These are phyloP conservation scores for Spodoptera picta DNA, from an alignment of 2,888 invertebrate species.

Conservation along the genomic window DNA sequence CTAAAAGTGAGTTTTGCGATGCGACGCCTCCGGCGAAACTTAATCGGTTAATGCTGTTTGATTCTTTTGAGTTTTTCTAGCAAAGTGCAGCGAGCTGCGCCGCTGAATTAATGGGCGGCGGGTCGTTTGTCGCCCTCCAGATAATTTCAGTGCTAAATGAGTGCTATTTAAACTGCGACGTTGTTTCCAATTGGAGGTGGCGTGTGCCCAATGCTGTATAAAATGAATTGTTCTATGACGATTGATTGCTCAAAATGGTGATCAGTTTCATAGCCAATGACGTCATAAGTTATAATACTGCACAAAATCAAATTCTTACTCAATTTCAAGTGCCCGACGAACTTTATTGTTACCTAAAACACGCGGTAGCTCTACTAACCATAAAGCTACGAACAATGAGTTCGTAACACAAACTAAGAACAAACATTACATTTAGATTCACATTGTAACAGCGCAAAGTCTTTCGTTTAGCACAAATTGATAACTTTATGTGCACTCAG, in stretches of 20 bases:
- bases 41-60: constrained; percentile 76
- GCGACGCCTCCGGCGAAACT: constrained; percentile 65
- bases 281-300: too few relatives aligned
- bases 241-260: constrained; percentile 36
- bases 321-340: not conserved
- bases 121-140: constrained; percentile 68
- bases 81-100: constrained; percentile 63
- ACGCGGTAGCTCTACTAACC: not conserved
- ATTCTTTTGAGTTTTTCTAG: constrained; percentile 70
- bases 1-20: constrained; percentile 79
- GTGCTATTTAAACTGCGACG: constrained; percentile 67
- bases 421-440: constrained; percentile 34
- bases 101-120: constrained; percentile 68
- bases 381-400: constrained; percentile 2
- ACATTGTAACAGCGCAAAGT: constrained; percentile 54
- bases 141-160: constrained; percentile 71
- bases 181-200: constrained; percentile 63
- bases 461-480: constrained; percentile 68
- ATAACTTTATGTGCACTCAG: constrained; percentile 66
- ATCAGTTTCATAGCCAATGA: constrained; percentile 7
- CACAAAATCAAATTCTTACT: not conserved
- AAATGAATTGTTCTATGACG: constrained; percentile 49
- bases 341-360: too few relatives aligned
- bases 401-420: constrained; percentile 18
- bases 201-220: constrained; percentile 52